These are phyloP conservation scores for Malacoraja senta DNA, from an alignment of 2,797 vertebrate species.

Conservation along the genomic window DNA sequence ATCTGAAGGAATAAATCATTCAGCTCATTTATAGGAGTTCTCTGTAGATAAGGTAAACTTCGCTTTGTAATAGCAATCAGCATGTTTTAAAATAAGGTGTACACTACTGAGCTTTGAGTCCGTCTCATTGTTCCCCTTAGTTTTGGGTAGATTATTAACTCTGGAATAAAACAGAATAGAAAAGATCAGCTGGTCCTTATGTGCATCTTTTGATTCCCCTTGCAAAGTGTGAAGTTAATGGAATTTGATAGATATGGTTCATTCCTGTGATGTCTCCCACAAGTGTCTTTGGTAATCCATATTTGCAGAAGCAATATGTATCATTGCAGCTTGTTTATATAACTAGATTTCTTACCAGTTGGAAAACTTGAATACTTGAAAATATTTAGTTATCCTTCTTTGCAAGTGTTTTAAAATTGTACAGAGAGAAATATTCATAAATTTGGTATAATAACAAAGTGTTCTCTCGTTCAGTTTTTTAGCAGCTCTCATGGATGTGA, in stretches of 20 bases:
- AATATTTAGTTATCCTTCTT: not conserved
- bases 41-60: not conserved
- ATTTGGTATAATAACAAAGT: not conserved
- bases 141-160: not conserved
- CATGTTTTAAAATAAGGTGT: not conserved
- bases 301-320: not conserved
- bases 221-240: not conserved
- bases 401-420: not conserved
- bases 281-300: not conserved
- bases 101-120: not conserved
- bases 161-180: not conserved
- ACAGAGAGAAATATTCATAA: not conserved
- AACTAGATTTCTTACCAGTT: not conserved
- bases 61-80: not conserved
- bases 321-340: not conserved
- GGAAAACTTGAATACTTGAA: not conserved
- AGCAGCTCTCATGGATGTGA: not conserved
- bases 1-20: not conserved
- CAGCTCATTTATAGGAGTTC: not conserved
- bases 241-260: not conserved
- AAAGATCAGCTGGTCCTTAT: not conserved
- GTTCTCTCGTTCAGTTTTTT: not conserved
- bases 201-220: not conserved
- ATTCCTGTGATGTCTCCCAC: not conserved
- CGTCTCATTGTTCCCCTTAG: not conserved